Conservation (phyloP, 2,888 invertebrate genomes). For the Drosophila antonietae region DNA sequence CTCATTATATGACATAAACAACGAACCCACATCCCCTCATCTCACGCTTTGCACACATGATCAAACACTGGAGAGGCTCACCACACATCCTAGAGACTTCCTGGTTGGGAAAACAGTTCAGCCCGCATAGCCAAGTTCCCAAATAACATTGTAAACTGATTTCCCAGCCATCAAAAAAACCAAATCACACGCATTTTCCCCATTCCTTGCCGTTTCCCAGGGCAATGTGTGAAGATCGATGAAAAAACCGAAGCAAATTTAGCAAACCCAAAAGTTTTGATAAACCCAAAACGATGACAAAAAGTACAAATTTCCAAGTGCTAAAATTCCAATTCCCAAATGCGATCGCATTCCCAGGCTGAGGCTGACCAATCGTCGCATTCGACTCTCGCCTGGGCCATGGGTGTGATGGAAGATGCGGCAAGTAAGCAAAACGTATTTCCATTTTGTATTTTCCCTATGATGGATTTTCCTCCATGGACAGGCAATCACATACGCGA, state of each 20-base stretch:
- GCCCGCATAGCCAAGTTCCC: slow-evolving; percentile 64
- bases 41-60: background rate
- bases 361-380: slow-evolving; percentile 47
- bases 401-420: slow-evolving; percentile 59
- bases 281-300: slow-evolving; percentile 72
- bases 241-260: slow-evolving; percentile 57
- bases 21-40: slow-evolving; percentile 31
- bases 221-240: slow-evolving; percentile 46
- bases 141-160: slow-evolving; percentile 33
- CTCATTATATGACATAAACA: slow-evolving; percentile 27
- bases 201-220: slow-evolving; percentile 45
- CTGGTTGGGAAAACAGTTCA: slow-evolving; percentile 43
- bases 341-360: slow-evolving; percentile 25
- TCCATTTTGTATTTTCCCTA: slow-evolving; percentile 72
- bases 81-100: slow-evolving; percentile 34
- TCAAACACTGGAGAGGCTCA: slow-evolving; percentile 34
- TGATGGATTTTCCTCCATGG: slow-evolving; percentile 62
- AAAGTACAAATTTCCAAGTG: slow-evolving; percentile 66
- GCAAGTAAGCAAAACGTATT: slow-evolving; percentile 51
- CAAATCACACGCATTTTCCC: slow-evolving; percentile 49
- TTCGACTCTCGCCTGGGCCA: slow-evolving; percentile 24
- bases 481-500: slow-evolving; percentile 13
- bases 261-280: slow-evolving; percentile 76
- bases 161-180: slow-evolving; percentile 67
- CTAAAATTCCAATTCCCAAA: slow-evolving; percentile 60